Percentiles rank a stretch among this genome's conserved stretches.
Evolutionary conservation across 2,113 vertebrate genomes (phyloP).

Genomic region (Nyctibius bracteatus): DNA sequence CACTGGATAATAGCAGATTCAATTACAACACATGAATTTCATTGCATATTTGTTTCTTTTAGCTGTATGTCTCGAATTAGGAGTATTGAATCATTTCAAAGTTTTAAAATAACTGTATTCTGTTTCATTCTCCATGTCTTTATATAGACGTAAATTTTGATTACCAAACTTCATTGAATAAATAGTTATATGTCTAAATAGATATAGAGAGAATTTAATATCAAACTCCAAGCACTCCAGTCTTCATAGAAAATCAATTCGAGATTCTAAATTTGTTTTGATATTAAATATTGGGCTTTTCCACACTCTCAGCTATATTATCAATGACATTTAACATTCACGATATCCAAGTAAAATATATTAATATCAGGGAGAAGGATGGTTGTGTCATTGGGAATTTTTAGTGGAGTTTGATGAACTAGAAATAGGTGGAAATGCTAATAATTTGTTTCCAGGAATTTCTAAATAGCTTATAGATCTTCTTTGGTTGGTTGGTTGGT

Average conservation of each 20-base stretch:
- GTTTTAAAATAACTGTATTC: conserved; percentile 14
- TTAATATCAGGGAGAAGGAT: background rate
- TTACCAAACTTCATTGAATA: background rate
- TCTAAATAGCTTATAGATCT: background rate
- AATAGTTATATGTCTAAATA: background rate
- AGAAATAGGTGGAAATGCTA: background rate
- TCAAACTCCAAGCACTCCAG: background rate
- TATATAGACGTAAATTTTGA: background rate
- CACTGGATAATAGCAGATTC: background rate
- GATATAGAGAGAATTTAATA: background rate
- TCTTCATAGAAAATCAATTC: background rate
- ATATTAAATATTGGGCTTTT: background rate
- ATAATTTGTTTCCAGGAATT: background rate
- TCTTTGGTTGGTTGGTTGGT: fast-evolving
- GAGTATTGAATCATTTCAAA: conserved; percentile 3
- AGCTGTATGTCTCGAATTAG: background rate
- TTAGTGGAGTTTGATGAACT: background rate
- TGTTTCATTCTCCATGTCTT: background rate
- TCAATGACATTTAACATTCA: background rate
- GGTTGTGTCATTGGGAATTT: background rate
- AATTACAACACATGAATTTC: background rate
- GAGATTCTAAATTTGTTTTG: background rate
- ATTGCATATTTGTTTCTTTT: background rate
- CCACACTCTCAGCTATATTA: background rate
- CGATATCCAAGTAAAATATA: background rate